A percentile compares a stretch with the other conserved stretches of the same genome.
Evolutionary conservation across 2,888 invertebrate species (phyloP).

Genomic region (Siphonodentalium dalli): DNA sequence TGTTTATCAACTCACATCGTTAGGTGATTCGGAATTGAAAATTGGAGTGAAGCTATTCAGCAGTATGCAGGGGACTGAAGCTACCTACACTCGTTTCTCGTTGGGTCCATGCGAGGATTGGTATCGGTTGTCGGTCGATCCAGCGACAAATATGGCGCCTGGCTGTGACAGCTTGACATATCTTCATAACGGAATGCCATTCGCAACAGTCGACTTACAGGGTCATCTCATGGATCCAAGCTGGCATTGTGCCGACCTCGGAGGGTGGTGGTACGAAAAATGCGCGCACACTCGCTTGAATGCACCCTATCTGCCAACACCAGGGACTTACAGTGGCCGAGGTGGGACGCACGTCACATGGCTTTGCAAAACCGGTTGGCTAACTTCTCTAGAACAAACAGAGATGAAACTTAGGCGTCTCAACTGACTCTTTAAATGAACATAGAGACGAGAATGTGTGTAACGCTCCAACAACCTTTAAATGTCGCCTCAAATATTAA

Average conservation of each 20-base stretch:
- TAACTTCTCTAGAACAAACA: too few relatives aligned
- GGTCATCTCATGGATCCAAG: neutral
- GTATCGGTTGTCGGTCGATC: neutral
- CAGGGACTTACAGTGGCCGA: too few relatives aligned
- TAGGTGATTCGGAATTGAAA: neutral
- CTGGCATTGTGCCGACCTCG: neutral
- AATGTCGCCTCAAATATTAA: too few relatives aligned
- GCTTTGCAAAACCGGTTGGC: too few relatives aligned
- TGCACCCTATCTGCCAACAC: constrained; percentile 6
- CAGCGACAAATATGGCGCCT: neutral
- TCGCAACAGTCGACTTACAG: constrained; percentile 4
- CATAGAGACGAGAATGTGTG: too few relatives aligned
- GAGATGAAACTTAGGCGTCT: too few relatives aligned
- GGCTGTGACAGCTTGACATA: neutral
- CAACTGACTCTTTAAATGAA: too few relatives aligned
- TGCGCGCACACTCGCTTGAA: constrained; percentile 5
- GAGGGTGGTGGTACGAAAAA: constrained; percentile 2
- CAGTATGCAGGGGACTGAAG: neutral
- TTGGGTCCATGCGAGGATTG: neutral
- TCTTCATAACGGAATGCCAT: neutral
- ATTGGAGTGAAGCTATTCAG: neutral
- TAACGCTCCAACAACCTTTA: too few relatives aligned
- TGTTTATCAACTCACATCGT: neutral
- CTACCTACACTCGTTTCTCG: neutral
- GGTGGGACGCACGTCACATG: too few relatives aligned